Conservation (phyloP, 2,888 invertebrate genomes). For the Sarcophaga variegata region DNA sequence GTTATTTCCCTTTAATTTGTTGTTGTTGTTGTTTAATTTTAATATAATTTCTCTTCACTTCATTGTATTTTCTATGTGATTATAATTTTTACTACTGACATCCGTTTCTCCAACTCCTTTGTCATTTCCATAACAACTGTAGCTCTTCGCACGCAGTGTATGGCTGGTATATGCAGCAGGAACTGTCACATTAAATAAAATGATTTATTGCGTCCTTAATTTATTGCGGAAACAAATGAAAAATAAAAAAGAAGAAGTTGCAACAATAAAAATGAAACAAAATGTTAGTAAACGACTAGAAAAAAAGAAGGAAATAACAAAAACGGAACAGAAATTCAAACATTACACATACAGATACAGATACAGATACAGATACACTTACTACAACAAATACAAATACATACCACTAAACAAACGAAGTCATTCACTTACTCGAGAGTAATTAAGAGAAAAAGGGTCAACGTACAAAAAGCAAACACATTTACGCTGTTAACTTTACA, state of each 20-base stretch:
- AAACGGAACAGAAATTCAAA: neutral
- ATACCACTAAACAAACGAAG: neutral
- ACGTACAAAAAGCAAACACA: neutral
- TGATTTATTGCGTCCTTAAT: conserved; percentile 1
- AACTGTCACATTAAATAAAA: neutral
- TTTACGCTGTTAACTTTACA: too few species aligned
- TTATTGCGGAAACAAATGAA: neutral
- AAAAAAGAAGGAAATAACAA: neutral
- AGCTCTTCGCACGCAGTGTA: neutral
- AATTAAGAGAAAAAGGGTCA: neutral
- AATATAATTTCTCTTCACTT: too few species aligned
- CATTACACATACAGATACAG: neutral
- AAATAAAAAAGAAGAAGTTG: neutral
- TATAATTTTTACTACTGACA: neutral
- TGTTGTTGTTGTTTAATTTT: too few species aligned
- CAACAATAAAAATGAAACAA: neutral
- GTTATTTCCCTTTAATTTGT: too few species aligned
- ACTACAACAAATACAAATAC: neutral
- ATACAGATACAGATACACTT: too few species aligned
- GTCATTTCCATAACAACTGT: neutral
- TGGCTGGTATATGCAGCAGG: neutral
- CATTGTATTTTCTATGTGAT: too few species aligned
- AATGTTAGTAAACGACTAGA: neutral
- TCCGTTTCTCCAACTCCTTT: neutral
- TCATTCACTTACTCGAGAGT: neutral